phyloP scores from a whole-genome alignment of 2,113 vertebrate genomes.

The Cisticola juncidis region DNA sequence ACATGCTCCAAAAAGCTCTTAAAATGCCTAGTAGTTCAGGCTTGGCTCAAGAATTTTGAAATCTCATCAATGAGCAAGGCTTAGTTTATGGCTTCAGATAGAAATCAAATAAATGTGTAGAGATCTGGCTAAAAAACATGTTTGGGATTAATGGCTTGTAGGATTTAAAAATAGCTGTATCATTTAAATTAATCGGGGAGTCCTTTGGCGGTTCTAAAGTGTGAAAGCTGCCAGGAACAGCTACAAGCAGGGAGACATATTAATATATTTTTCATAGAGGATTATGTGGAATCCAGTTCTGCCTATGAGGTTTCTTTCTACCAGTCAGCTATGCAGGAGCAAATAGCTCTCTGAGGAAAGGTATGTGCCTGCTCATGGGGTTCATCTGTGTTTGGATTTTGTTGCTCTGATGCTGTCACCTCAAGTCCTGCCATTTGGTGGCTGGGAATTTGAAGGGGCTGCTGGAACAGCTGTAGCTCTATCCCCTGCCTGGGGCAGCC shows the following conservation, averaged over 20 bases:
- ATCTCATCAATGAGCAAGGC: not conserved
- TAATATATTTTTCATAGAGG: not conserved
- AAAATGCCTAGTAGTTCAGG: not conserved
- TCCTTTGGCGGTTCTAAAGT: not conserved
- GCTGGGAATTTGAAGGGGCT: not conserved
- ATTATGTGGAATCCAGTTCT: not conserved
- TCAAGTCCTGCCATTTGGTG: not conserved
- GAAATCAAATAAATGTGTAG: conserved; percentile 21
- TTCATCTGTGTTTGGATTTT: not conserved
- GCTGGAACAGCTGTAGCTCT: not conserved
- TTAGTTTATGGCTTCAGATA: not conserved
- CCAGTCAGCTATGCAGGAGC: not conserved
- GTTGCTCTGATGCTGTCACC: not conserved
- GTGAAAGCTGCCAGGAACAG: not conserved
- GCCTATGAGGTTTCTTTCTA: not conserved
- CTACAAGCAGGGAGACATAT: not conserved
- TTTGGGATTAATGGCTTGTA: not conserved
- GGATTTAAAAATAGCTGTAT: not conserved
- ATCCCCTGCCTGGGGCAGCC: not conserved
- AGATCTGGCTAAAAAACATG: not conserved
- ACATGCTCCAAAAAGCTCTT: not conserved
- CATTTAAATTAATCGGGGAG: conserved; percentile 2
- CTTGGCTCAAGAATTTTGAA: not conserved
- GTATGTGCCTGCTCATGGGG: not conserved
- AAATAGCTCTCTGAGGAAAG: not conserved